Evolutionary conservation across 1,140 invertebrate genomes (phyloP).

Genomic region (Drosophila melanogaster): DNA sequence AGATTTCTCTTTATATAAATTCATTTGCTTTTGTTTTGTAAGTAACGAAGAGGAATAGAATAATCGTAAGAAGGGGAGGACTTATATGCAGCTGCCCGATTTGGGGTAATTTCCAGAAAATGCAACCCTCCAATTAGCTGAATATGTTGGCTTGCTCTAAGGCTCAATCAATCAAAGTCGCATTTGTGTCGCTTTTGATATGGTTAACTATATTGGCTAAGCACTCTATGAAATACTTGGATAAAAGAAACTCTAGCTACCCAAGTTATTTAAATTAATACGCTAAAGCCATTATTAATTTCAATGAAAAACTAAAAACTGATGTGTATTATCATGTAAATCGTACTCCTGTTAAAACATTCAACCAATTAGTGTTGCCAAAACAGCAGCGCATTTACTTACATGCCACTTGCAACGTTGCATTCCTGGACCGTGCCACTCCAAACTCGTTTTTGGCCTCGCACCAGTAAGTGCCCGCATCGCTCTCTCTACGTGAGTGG

Average conservation of each 20-base stretch:
- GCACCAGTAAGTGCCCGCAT: conserved; percentile 94
- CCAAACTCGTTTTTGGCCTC: conserved; percentile 93
- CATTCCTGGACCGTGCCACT: conserved; percentile 91
- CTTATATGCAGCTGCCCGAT: conserved; percentile 40
- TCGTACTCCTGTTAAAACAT: neutral
- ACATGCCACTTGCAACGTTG: conserved; percentile 94
- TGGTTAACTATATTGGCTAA: neutral
- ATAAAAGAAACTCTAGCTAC: neutral
- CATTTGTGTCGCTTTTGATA: neutral
- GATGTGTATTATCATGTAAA: neutral
- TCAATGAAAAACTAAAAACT: neutral
- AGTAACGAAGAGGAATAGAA: conserved; percentile 53
- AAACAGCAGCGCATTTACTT: conserved; percentile 68
- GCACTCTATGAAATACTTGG: neutral
- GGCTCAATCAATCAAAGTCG: conserved; percentile 68
- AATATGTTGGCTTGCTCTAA: conserved; percentile 41
- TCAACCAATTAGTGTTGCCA: neutral
- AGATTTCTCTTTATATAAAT: conserved; percentile 51
- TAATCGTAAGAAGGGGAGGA: too few species aligned
- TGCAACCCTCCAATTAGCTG: conserved; percentile 69
- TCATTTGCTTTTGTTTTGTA: conserved; percentile 64
- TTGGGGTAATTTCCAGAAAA: conserved; percentile 23
- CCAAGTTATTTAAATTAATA: neutral
- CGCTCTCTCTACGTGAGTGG: conserved; percentile 86
- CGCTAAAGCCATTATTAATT: neutral